Base-by-base conservation (phyloP, 2,797 vertebrate species). In the Brachymystax lenok region DNA sequence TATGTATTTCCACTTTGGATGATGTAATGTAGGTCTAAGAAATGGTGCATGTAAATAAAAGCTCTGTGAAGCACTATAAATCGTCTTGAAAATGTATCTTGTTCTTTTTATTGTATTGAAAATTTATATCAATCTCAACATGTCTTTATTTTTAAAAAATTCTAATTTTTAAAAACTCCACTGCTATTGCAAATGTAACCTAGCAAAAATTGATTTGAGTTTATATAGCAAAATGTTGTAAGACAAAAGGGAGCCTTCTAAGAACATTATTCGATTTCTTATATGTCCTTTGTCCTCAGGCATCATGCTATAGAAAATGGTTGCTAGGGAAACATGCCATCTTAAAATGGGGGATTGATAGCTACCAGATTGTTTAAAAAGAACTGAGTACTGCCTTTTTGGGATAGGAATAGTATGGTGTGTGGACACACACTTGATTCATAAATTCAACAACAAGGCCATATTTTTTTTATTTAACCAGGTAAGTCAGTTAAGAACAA, bases 41-140 rank as follows among this genome's bases (percentile, higher is more conserved):
- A 89, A 95, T 95, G 94, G 93, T 96, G 97, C 96, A 96, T 98
- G 97, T 98, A 98, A 99, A 99, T 99, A 99, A 99, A 46, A 99
- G 96, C 95, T 94, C 95, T 92, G 91, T 95, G 94, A 95, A 95
- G 94, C 93, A 94, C 92, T 87, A 88, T 87, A 84, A 84, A 86
- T 85, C 86, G 35, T 80, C 73, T 50, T 28, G 10, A 59, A 74
- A 69, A 74, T 80, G 83, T 83, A 85, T 71, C 71, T 78, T 10
- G 79, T 5, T 77, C 24, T 76, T 73, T 73, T 71, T 83, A 51
- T 86, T 72, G 52, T 52, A 46, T 84, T 69, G 12, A 27, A 74
- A 14, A 35, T 77, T 54, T 54, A 19, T 30, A 61, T 17, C 12
- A 24, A 24, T 61, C n/a, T 61, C 59, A 10, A 21, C n/a, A 46